Percentiles rank a stretch among this genome's conserved stretches.
These are phyloP conservation scores for Adineta ricciae DNA, from an alignment of 2,888 invertebrate genomes.

Conservation along the genomic window DNA sequence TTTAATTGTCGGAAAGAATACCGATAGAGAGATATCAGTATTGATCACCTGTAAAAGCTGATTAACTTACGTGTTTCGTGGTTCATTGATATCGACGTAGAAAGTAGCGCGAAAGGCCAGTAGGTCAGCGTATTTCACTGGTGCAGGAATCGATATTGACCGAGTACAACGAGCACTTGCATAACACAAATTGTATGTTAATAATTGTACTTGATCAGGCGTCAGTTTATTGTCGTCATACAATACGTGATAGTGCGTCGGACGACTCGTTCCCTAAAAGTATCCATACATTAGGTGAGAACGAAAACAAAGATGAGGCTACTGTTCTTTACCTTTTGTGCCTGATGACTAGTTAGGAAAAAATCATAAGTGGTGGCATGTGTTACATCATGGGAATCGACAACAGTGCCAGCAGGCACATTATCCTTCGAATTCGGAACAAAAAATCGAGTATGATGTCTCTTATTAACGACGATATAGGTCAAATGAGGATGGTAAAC, in stretches of 20 bases:
- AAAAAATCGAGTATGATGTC: conserved; percentile 33
- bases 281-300: not conserved
- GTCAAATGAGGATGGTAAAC: conserved; percentile 30
- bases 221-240: conserved; percentile 36
- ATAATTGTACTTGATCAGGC: conserved; percentile 36
- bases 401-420: conserved; percentile 31
- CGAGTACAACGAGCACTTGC: conserved; percentile 34
- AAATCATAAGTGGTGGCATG: conserved; percentile 20
- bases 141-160: conserved; percentile 36
- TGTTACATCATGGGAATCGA: conserved; percentile 25
- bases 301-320: not conserved
- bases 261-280: conserved; percentile 35
- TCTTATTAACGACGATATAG: conserved; percentile 32
- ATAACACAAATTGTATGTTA: conserved; percentile 36
- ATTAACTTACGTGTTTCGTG: not conserved
- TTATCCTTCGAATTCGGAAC: not conserved
- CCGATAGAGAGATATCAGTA: not conserved
- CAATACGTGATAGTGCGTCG: conserved; percentile 36
- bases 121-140: conserved; percentile 33
- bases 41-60: too few species aligned
- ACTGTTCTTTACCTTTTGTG: not conserved
- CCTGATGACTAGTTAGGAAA: conserved; percentile 29
- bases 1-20: not conserved
- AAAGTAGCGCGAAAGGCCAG: conserved; percentile 21
- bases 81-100: not conserved